These are phyloP conservation scores for Callorhinus ursinus DNA, from an alignment of 2,113 vertebrate genomes.

Conservation along the genomic window DNA sequence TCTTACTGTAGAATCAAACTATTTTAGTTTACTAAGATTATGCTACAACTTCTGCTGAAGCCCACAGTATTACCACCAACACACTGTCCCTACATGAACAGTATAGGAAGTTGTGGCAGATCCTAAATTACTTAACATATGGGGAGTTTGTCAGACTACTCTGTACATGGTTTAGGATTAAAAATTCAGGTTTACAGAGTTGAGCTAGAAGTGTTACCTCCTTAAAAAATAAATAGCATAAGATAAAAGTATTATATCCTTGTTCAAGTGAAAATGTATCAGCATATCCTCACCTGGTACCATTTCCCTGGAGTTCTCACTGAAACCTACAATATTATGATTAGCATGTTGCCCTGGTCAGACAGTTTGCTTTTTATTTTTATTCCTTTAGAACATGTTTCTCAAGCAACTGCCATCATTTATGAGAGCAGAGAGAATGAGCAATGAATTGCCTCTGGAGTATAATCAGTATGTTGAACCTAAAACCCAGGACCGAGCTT, in stretches of 20 bases:
- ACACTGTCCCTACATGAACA: not conserved
- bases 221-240: not conserved
- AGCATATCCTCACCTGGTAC: not conserved
- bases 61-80: not conserved
- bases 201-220: not conserved
- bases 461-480: slow-evolving; percentile 83
- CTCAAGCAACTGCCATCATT: not conserved
- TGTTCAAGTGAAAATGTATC: not conserved
- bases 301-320: not conserved
- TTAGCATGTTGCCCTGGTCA: not conserved
- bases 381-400: slow-evolving; percentile 44
- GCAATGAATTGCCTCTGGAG: slow-evolving; percentile 73
- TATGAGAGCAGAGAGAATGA: not conserved
- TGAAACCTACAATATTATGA: not conserved
- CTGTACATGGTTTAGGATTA: not conserved
- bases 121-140: not conserved
- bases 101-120: not conserved
- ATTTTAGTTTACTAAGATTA: slow-evolving; percentile 27
- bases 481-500: slow-evolving; percentile 78
- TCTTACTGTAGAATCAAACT: slow-evolving; percentile 12
- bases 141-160: not conserved
- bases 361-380: slow-evolving; percentile 28
- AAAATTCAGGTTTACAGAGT: slow-evolving; percentile 19
- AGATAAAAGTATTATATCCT: not conserved
- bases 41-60: not conserved